Evolutionary conservation across 2,888 invertebrate species (phyloP).

Genomic region (Melinopterus prodromus): DNA sequence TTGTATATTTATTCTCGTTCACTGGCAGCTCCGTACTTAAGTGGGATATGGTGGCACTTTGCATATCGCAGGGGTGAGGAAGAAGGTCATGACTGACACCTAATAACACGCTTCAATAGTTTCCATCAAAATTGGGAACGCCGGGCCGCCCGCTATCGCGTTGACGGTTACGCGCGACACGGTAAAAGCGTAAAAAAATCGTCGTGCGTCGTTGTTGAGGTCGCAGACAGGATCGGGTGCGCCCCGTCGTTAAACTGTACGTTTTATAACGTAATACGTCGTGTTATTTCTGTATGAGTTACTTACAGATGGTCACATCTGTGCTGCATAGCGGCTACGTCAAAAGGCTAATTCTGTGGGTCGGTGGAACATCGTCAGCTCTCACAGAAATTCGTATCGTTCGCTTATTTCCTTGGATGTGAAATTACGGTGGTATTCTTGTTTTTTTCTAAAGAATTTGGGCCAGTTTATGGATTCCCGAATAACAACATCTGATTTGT

Average conservation of each 20-base stretch:
- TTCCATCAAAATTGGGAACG: neutral
- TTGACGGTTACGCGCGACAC: neutral
- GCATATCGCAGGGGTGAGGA: neutral
- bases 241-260: constrained; percentile 4
- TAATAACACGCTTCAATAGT: constrained; percentile 4
- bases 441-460: too few relatives aligned
- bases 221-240: neutral
- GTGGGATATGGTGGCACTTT: neutral
- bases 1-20: neutral
- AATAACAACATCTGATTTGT: too few relatives aligned
- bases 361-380: neutral
- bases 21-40: neutral
- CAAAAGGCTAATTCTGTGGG: neutral
- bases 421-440: neutral
- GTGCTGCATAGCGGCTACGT: neutral
- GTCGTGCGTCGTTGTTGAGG: neutral
- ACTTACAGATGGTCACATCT: constrained; percentile 4
- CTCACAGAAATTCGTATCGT: neutral
- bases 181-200: neutral
- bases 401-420: neutral
- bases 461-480: too few relatives aligned
- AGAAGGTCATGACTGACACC: neutral
- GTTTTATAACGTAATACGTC: constrained; percentile 4
- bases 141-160: neutral
- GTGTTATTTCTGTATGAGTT: constrained; percentile 4